Percentiles rank a stretch among this genome's conserved stretches.
Conservation (phyloP, 2,113 vertebrate species). For the Condylura cristata region DNA sequence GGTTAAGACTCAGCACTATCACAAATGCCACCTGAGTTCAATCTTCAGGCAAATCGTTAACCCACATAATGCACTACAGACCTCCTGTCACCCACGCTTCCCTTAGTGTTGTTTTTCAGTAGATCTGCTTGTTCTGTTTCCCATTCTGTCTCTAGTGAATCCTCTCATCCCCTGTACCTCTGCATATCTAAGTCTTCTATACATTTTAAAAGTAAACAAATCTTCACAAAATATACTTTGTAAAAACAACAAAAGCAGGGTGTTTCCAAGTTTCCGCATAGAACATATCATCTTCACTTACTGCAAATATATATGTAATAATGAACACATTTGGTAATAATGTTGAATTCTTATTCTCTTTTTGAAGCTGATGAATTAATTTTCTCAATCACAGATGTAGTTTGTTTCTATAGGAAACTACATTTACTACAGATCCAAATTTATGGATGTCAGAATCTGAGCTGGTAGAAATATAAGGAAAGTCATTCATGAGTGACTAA, state of each 20-base stretch:
- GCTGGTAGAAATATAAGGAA: not conserved
- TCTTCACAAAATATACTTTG: too few relatives aligned
- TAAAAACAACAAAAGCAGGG: not conserved
- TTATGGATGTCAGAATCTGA: not conserved
- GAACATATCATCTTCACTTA: not conserved
- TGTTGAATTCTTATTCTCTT: not conserved
- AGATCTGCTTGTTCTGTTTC: too few relatives aligned
- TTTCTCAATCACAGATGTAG: not conserved
- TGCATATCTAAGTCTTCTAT: too few relatives aligned
- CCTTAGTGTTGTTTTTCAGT: too few relatives aligned
- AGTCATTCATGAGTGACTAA: not conserved
- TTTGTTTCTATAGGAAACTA: not conserved
- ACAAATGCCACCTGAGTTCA: too few relatives aligned
- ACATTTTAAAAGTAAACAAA: too few relatives aligned
- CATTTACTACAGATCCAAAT: not conserved
- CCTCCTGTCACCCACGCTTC: too few relatives aligned
- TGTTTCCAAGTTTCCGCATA: not conserved
- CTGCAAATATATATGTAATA: not conserved
- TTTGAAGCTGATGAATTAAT: conserved; percentile 4
- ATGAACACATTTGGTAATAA: not conserved
- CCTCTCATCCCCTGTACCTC: too few relatives aligned
- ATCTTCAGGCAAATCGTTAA: too few relatives aligned
- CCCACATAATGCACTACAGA: too few relatives aligned
- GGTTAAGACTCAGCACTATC: too few relatives aligned
- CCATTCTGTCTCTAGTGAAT: too few relatives aligned